Percentiles rank a stretch among this genome's conserved stretches.
Evolutionary conservation across 2,113 vertebrate species (phyloP).

Genomic region (Dromas ardeola): DNA sequence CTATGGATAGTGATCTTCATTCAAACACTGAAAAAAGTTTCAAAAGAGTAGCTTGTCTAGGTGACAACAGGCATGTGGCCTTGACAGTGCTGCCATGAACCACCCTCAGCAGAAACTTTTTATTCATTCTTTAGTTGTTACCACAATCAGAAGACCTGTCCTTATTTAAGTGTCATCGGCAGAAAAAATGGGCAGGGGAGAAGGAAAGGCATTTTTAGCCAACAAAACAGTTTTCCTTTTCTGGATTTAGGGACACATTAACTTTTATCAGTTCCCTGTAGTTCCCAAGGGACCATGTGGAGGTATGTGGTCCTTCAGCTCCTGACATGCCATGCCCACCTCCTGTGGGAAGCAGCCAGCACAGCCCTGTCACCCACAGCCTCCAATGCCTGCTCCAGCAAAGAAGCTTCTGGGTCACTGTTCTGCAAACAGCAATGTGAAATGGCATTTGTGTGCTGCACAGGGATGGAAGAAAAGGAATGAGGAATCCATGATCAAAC

Average conservation of each 20-base stretch:
- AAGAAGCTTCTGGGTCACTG: not conserved
- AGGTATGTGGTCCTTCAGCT: not conserved
- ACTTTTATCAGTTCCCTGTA: not conserved
- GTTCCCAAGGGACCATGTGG: not conserved
- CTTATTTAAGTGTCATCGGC: not conserved
- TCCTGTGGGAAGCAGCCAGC: not conserved
- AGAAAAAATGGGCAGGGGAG: not conserved
- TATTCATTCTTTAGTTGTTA: not conserved
- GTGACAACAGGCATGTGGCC: not conserved
- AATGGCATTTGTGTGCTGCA: not conserved
- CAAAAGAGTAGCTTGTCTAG: not conserved
- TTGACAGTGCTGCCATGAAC: not conserved
- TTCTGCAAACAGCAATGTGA: not conserved
- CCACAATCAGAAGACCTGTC: accelerated
- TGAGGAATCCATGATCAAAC: not conserved
- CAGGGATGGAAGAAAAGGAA: not conserved
- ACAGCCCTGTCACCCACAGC: not conserved
- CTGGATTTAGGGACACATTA: not conserved
- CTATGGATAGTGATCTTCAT: not conserved
- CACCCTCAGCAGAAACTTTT: not conserved
- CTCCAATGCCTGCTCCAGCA: not conserved
- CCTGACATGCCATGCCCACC: not conserved
- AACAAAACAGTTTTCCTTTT: not conserved
- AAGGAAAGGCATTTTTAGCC: not conserved
- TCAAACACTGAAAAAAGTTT: not conserved